phyloP scores from a whole-genome alignment of 37 sponge, comb jelly and placozoan genomes.

The Beroe forskalii region DNA sequence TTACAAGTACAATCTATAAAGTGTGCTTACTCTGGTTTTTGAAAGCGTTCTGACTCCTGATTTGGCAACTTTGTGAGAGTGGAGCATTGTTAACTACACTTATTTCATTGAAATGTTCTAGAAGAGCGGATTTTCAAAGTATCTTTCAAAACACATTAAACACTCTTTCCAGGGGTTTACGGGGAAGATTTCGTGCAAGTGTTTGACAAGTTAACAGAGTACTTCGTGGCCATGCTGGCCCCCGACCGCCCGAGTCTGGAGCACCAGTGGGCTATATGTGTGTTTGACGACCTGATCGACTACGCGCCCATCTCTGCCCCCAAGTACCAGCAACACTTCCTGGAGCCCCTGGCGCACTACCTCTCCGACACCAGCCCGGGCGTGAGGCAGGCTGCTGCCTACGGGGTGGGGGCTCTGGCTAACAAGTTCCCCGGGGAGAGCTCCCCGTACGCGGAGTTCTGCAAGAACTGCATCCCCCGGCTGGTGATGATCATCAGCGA shows the following conservation, averaged over 20 bases:
- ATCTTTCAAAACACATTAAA: too few relatives aligned
- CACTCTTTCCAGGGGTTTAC: not conserved
- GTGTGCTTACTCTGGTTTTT: too few relatives aligned
- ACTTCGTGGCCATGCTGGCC: constrained; percentile 68
- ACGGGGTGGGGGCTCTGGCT: constrained; percentile 78
- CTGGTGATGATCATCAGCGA: constrained; percentile 73
- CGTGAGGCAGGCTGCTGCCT: constrained; percentile 92
- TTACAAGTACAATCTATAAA: not conserved
- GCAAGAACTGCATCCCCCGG: constrained; percentile 78
- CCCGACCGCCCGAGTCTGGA: constrained; percentile 76
- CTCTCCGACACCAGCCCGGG: constrained; percentile 77
- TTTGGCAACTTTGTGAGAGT: too few relatives aligned
- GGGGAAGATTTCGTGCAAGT: constrained; percentile 64
- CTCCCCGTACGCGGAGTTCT: constrained; percentile 20
- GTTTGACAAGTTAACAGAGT: constrained; percentile 55
- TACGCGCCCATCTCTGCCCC: constrained; percentile 81
- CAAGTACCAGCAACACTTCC: constrained; percentile 87
- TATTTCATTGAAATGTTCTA: too few relatives aligned
- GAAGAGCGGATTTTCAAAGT: too few relatives aligned
- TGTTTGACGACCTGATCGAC: constrained; percentile 96
- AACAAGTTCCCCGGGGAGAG: constrained; percentile 1
- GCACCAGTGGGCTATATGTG: constrained; percentile 90
- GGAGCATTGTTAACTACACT: too few relatives aligned
- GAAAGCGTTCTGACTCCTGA: too few relatives aligned
- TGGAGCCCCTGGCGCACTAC: constrained; percentile 81